A percentile compares a stretch with the other conserved stretches of the same genome.
Conservation (phyloP, 2,797 vertebrate species). For the Enteromius thamalakanensis region DNA sequence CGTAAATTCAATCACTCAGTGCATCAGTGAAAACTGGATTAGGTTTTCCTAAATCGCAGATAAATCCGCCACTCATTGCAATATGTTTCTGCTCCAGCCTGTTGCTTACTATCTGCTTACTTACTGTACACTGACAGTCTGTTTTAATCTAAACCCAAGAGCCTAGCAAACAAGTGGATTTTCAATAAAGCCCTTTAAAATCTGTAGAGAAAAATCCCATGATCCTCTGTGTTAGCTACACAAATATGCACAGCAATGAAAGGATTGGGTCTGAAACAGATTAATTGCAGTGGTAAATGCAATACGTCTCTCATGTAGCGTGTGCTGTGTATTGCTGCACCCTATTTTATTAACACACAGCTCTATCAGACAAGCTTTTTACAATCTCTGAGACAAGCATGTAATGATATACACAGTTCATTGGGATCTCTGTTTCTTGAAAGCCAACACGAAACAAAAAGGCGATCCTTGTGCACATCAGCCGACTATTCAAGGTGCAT, state of each 20-base stretch:
- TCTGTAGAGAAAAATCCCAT: slow-evolving; percentile 60
- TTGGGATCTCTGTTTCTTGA: slow-evolving; percentile 49
- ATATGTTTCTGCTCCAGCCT: slow-evolving; percentile 73
- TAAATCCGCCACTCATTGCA: slow-evolving; percentile 59
- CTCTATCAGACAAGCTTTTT: slow-evolving; percentile 41
- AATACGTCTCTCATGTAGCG: slow-evolving; percentile 6
- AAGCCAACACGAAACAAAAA: slow-evolving; percentile 67
- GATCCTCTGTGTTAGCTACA: slow-evolving; percentile 50
- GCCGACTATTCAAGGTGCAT: slow-evolving; percentile 58
- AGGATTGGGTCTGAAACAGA: slow-evolving; percentile 44
- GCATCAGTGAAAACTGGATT: slow-evolving; percentile 51
- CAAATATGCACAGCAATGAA: slow-evolving; percentile 50
- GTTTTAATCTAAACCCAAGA: slow-evolving; percentile 83
- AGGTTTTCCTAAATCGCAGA: slow-evolving; percentile 44
- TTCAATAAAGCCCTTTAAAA: slow-evolving; percentile 79
- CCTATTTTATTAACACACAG: slow-evolving; percentile 30
- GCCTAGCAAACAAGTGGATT: slow-evolving; percentile 81
- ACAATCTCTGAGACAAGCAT: slow-evolving; percentile 40
- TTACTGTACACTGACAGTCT: slow-evolving; percentile 72
- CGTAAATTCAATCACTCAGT: slow-evolving; percentile 47
- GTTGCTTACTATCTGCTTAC: slow-evolving; percentile 68
- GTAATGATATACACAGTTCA: slow-evolving; percentile 42
- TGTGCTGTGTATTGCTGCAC: slow-evolving; percentile 1
- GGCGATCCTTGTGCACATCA: slow-evolving; percentile 55
- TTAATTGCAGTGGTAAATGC: slow-evolving; percentile 41